Evolutionary conservation across 2,797 vertebrate species (phyloP).

Genomic region (Acestrorhynchus altus): DNA sequence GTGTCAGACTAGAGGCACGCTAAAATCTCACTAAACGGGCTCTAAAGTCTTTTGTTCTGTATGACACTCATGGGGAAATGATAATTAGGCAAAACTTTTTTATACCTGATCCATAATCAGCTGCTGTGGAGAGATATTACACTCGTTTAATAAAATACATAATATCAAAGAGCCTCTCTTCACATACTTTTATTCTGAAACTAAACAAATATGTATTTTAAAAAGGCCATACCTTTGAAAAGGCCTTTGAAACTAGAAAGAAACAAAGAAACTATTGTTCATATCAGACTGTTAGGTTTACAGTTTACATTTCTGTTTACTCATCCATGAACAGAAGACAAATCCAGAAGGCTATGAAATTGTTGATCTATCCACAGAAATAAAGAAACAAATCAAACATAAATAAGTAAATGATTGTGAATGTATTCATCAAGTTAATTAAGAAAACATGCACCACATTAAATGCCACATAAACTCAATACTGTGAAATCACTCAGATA

Average conservation of each 20-base stretch:
- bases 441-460: constrained; percentile 5
- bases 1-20: constrained; percentile 73
- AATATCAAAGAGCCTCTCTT: constrained; percentile 7
- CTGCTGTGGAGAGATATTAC: constrained; percentile 30
- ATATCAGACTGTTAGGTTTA: not conserved
- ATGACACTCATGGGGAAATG: constrained; percentile 37
- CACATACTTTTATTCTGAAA: no score
- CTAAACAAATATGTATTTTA: not conserved
- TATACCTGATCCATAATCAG: constrained; percentile 39
- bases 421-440: constrained; percentile 1
- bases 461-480: constrained; percentile 12
- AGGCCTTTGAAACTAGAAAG: not conserved
- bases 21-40: constrained; percentile 45
- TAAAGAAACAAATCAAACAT: not conserved
- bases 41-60: constrained; percentile 35
- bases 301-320: not conserved
- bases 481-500: not conserved
- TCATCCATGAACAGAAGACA: not conserved
- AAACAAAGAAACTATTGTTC: not conserved
- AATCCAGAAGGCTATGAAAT: constrained; percentile 1
- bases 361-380: constrained; percentile 4
- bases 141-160: constrained; percentile 32
- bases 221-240: not conserved
- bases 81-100: constrained; percentile 37
- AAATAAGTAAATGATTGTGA: not conserved